Percentiles rank a stretch among this genome's conserved stretches.
phyloP scores from a whole-genome alignment of 1,140 invertebrate genomes.

The Cataglyphis hispanica region DNA sequence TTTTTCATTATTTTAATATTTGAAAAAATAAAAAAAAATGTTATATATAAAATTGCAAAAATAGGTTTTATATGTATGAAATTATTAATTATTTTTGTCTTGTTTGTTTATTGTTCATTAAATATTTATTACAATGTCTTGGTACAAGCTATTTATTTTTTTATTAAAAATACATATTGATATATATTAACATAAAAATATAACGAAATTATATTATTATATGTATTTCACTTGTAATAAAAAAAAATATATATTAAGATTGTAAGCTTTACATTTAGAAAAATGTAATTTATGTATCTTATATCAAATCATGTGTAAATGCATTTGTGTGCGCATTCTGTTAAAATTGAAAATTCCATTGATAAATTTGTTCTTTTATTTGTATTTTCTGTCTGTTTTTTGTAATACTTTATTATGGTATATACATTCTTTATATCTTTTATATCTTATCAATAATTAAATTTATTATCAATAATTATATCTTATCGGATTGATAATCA shows the following conservation, averaged over 20 bases:
- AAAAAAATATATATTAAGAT: no score
- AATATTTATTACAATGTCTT: neutral
- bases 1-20: neutral
- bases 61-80: neutral
- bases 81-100: neutral
- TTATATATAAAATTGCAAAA: no score
- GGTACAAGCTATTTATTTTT: neutral
- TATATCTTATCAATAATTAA: constrained; percentile 15
- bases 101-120: neutral
- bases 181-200: no score
- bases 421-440: neutral
- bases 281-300: constrained; percentile 3
- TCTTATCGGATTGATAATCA: neutral
- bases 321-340: neutral
- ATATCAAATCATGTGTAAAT: neutral
- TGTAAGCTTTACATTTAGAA: neutral
- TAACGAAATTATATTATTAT: no score
- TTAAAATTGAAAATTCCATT: neutral
- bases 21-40: neutral
- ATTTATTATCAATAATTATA: no score
- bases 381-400: neutral
- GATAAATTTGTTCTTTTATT: neutral
- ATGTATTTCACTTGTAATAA: no score
- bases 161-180: no score
- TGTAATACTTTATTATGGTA: neutral